These are phyloP conservation scores for Mungos mungo DNA, from an alignment of 2,113 vertebrate species.

Conservation along the genomic window DNA sequence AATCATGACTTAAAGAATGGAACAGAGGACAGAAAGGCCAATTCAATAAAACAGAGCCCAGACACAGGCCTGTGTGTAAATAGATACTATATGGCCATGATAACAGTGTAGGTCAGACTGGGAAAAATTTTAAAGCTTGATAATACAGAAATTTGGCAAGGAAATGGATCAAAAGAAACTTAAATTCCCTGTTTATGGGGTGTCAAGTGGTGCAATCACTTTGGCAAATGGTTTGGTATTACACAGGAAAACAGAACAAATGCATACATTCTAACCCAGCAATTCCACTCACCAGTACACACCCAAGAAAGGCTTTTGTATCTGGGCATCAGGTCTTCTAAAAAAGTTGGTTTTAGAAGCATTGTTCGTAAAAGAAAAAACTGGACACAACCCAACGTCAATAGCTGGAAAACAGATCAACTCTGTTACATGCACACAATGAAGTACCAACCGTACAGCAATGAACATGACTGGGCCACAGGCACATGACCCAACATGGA, in stretches of 20 bases:
- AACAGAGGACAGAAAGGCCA: background rate
- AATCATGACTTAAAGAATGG: background rate
- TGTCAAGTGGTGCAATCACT: background rate
- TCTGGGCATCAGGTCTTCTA: background rate
- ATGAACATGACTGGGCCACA: background rate
- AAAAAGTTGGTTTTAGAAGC: background rate
- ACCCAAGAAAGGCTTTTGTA: background rate
- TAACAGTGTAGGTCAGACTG: background rate
- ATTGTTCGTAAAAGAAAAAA: background rate
- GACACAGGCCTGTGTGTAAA: background rate
- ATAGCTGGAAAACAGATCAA: background rate
- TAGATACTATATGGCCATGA: background rate
- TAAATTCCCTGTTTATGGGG: background rate
- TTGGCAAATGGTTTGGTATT: background rate
- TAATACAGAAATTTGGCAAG: background rate
- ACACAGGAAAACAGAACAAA: background rate
- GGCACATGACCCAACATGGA: rapidly evolving
- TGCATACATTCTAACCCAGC: too few relatives aligned
- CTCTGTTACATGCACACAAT: background rate
- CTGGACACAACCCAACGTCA: background rate
- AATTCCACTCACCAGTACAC: background rate
- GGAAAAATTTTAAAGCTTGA: background rate
- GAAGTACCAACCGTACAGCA: background rate
- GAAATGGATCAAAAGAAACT: background rate
- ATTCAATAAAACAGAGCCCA: background rate